Conservation (phyloP, 2,113 vertebrate species). For the Dendrocopos noguchii region DNA sequence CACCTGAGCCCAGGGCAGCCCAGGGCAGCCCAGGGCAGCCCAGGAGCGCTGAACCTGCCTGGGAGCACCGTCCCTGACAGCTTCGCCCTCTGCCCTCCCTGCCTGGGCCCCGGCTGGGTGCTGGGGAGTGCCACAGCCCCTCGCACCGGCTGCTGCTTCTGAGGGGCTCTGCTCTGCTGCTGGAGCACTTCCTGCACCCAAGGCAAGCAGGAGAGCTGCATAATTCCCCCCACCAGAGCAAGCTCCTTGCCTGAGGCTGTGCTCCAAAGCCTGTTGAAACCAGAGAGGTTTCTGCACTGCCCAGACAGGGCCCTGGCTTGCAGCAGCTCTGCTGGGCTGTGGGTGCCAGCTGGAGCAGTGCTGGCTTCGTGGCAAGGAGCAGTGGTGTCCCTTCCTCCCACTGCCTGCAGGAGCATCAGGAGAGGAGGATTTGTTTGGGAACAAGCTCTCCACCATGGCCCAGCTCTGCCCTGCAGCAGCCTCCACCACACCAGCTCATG, state of each 20-base stretch:
- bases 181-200: not conserved
- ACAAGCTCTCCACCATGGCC: not conserved
- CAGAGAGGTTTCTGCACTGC: not conserved
- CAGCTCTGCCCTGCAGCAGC: not conserved
- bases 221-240: not conserved
- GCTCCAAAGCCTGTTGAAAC: constrained; percentile 27
- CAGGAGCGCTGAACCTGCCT: not conserved
- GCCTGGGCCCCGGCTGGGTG: rapidly evolving
- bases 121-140: not conserved
- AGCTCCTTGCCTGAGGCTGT: constrained; percentile 1
- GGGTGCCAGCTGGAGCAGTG: not conserved
- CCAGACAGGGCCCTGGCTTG: not conserved
- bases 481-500: not conserved
- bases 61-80: rapidly evolving
- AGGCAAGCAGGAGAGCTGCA: not conserved
- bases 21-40: rapidly evolving
- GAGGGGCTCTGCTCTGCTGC: not conserved
- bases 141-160: not conserved
- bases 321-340: not conserved
- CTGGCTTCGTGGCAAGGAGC: not conserved
- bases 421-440: not conserved
- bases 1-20: not conserved
- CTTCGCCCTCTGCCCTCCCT: not conserved
- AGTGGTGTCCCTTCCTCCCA: not conserved
- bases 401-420: not conserved